Evolutionary conservation across 1,140 invertebrate species (phyloP), one percentile per base, ranked within the genome.

Genomic region (Mactra quadrangularis): DNA sequence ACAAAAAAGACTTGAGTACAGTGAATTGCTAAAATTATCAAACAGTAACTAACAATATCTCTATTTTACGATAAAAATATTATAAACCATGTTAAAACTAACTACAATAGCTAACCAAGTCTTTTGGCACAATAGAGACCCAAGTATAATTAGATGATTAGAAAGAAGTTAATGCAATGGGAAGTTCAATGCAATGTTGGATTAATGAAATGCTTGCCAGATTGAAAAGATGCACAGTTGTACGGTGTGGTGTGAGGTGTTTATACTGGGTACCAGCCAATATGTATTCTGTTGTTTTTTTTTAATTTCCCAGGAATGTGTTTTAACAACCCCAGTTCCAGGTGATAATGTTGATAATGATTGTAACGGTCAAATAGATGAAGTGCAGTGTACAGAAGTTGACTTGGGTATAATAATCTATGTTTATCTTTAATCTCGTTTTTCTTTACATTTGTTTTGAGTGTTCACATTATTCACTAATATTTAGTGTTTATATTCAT

Each of bases 311-410:
- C 31, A 82, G 83, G 50, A 27, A n/a, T 85, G 83, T 70, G 25
- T 52, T 29, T 7, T n/a, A 13, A 82, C 57, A 17, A 25, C 31
- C 7, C 38, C 64, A 4, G 33, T 45, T 17, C 57, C 50, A 1
- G 76, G 76, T 13, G 76, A 78, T 52, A 62, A 47, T 19, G 15
- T 55, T 25, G 76, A 78, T 31, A 78, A 78, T 27, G 76, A 78
- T 47, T 78, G 76, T 68, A 31, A 68, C 25, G 76, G 62, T 11
- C 22, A 38, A 15, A 55, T 68, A 25, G 76, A 78, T 47, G 76
- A 78, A 27, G 45, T 66, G 9, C 27, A n/a, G 11, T 78, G 76
- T 45, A 68, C 76, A 1, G 31, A 17, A 13, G 60, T 25, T 47
- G 74, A 62, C 31, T 52, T 76, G 50, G 29, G 74, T 74, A 74